Base-by-base conservation (phyloP, 2,888 invertebrate species). In the Troides oblongomaculatus region DNA sequence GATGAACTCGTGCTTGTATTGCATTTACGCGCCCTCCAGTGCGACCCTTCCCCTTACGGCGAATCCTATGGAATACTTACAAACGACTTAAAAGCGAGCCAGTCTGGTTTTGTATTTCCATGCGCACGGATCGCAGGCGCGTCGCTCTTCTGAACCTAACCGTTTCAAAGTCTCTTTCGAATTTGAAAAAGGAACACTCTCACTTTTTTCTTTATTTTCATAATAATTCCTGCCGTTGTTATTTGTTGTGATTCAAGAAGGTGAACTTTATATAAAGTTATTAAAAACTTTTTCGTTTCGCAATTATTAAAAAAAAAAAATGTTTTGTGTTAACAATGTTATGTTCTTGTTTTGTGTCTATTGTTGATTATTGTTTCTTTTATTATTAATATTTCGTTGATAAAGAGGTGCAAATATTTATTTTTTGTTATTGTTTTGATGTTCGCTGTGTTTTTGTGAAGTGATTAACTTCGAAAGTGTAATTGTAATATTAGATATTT, bases 1-100 rank as follows among this genome's bases (percentile, higher is more conserved):
- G 86, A 87, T 87, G 86, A 86, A 85, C 85, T 88, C 85, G 84
- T 88, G 90, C 90, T 79, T 79, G 81, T 82, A 84, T 84, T 89
- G 90, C 91, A 89, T 89, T 86, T 86, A 88, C 83, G 89, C 90
- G 90, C 92, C 92, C 91, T 91, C 85, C 85, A 80, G 76, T 83
- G 80, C 87, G 90, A 90, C 91, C 92, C 92, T 91, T 92, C 91
- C 92, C 92, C 91, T 88, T 89, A 86, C 88, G 81, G 85, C 88
- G 86, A 89, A 89, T 90, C 88, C 89, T 89, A 90, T 89, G 87
- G 90, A 90, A 89, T 89, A 91, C 90, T 89, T 88, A 89, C 89
- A 86, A 88, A 85, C 86, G 88, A 88, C 87, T 87, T 86, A 81
- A 75, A 74, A 77, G 75, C 88, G 84, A 88, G 90, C 87, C 92